Conservation (phyloP, 2,888 invertebrate genomes). For the Latrodectus elegans region DNA sequence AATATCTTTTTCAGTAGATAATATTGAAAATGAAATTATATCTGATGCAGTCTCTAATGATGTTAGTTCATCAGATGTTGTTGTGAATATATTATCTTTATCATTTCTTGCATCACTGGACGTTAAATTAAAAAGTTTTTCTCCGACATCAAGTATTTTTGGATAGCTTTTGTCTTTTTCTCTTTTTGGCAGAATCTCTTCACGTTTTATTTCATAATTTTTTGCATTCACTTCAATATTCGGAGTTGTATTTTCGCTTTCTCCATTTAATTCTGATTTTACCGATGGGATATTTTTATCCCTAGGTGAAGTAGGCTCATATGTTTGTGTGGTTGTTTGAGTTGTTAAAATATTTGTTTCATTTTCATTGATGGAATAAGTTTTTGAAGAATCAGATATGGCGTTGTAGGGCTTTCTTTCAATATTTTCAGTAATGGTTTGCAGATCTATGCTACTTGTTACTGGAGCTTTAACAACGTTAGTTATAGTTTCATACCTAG, state of each 20-base stretch:
- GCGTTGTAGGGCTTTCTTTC: background rate
- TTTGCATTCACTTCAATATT: background rate
- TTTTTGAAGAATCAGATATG: too few relatives aligned
- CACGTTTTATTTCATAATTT: background rate
- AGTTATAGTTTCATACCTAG: conserved; percentile 70
- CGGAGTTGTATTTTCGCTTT: conserved; percentile 1
- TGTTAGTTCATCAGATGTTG: background rate
- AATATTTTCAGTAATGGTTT: background rate
- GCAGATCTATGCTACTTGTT: background rate
- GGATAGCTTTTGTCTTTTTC: background rate
- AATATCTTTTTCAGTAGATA: background rate
- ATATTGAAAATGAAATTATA: too few relatives aligned
- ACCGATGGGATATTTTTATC: background rate
- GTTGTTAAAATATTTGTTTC: background rate
- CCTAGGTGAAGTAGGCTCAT: conserved; percentile 24
- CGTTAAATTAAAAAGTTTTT: background rate
- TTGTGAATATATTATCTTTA: background rate
- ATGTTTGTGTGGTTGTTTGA: background rate
- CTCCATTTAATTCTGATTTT: conserved; percentile 8
- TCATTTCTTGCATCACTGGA: background rate
- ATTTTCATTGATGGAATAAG: too few relatives aligned
- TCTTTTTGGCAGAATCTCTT: background rate
- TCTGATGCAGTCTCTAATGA: background rate
- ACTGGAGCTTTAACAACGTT: conserved; percentile 66
- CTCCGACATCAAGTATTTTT: background rate